These are phyloP conservation scores for Agrotis puta DNA, from an alignment of 2,888 invertebrate genomes.

Conservation along the genomic window DNA sequence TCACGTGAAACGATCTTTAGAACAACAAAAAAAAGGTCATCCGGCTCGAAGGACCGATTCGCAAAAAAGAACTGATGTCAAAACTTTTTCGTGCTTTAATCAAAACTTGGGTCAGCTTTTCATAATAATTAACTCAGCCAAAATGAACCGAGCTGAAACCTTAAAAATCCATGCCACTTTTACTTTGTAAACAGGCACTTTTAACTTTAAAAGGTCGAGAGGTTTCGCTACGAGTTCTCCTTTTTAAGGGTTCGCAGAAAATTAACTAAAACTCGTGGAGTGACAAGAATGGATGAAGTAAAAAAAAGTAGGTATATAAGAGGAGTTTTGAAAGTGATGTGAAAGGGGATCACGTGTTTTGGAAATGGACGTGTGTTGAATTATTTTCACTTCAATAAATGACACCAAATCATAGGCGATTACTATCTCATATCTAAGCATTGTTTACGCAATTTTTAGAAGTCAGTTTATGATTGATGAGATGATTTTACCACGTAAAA, in stretches of 20 bases:
- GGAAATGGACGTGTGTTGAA: no score
- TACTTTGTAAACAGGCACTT: slow-evolving; percentile 59
- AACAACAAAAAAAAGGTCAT: slow-evolving; percentile 3
- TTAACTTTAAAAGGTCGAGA: slow-evolving; percentile 57
- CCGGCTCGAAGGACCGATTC: slow-evolving; percentile 25
- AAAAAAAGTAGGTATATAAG: no score
- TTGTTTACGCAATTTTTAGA: no score
- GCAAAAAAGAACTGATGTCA: slow-evolving; percentile 9
- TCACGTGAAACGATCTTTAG: background rate
- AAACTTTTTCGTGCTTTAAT: slow-evolving; percentile 47
- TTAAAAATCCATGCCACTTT: slow-evolving; percentile 49
- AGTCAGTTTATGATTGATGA: no score
- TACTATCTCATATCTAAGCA: no score
- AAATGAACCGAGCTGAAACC: slow-evolving; percentile 57
- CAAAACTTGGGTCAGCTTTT: slow-evolving; percentile 55
- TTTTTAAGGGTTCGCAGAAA: slow-evolving; percentile 21
- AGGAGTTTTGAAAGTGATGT: no score
- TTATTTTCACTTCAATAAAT: no score
- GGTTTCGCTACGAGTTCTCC: slow-evolving; percentile 25
- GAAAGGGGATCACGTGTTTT: no score
- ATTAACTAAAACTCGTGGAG: no score
- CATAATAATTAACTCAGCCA: slow-evolving; percentile 55
- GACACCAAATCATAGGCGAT: no score
- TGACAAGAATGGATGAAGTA: no score
- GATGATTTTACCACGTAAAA: no score